Evolutionary conservation across 2,797 vertebrate genomes (phyloP), one percentile per base, ranked within the genome.

Genomic region (Tiaroga cobitis): DNA sequence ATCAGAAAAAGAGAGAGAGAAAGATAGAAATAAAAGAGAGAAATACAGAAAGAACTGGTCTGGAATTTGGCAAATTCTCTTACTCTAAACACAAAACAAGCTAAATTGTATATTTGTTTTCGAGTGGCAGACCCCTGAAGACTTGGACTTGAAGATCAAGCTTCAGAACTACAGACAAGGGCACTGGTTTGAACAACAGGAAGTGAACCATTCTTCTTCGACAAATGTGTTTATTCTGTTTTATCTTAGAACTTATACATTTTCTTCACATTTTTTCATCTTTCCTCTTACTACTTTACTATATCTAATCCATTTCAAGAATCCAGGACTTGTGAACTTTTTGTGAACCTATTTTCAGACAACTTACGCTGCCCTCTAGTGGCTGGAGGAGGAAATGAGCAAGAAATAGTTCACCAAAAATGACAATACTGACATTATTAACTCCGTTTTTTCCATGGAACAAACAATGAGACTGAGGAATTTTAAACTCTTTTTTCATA

Each of bases 291-390:
- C 8, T 39, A 39, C 5, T 46, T 65, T 34, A 43, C 41, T 13
- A 7, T n/a, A 13, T n/a, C 32, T 19, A n/a, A 49, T 37, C 18
- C 13, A 19, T 24, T 80, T 24, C 19, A 49, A 67, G 26, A 80
- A 80, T 32, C 21, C 15, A 29, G 21, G 24, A 61, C 26, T 24
- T 34, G 9, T 18, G 8, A 11, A 59, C 26, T 24, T 11, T 18
- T 49, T 49, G 46, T 49, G 15, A 67, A 37, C 15, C 63, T 11
- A 5, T 63, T 73, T 87, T n/a, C 32, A 84, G 73, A 83, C 88
- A 87, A 80, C 61, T 46, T 72, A 87, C 86, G 90, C 93, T 94
- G 93, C 94, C 92, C 91, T 93, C 94, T 93, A 74, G 92, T 93
- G 94, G 92, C 56, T 39, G 78, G 0, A 81, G 21, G 39, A 56